These are phyloP conservation scores for Cremastinae sp. DNA, from an alignment of 2,888 invertebrate species.

Conservation along the genomic window DNA sequence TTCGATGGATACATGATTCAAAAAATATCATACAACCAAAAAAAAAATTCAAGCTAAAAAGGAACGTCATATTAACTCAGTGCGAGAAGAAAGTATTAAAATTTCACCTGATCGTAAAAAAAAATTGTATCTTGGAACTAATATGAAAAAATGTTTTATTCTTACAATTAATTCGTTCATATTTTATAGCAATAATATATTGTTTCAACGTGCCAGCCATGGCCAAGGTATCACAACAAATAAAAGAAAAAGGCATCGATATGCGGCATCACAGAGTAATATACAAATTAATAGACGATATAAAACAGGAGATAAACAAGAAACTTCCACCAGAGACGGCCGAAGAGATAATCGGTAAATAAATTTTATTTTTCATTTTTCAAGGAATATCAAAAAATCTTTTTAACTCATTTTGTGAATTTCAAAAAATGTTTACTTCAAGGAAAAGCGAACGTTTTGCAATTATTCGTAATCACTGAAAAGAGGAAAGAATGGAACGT, in stretches of 20 bases:
- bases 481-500: conserved; percentile 91
- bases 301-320: conserved; percentile 89
- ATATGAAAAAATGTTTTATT: no score
- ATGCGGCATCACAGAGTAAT: conserved; percentile 93
- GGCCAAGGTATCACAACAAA: conserved; percentile 80
- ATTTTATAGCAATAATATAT: conserved; percentile 87
- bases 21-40: no score
- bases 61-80: no score
- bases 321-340: conserved; percentile 87
- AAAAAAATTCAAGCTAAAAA: no score
- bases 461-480: conserved; percentile 90
- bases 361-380: conserved; percentile 13
- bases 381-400: conserved; percentile 9
- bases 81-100: no score
- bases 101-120: no score
- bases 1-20: no score
- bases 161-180: no score
- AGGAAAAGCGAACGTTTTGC: conserved; percentile 93
- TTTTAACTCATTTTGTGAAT: neutral
- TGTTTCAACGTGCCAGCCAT: conserved; percentile 90
- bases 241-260: conserved; percentile 81
- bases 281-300: conserved; percentile 94
- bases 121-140: no score
- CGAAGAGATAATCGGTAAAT: conserved; percentile 88
- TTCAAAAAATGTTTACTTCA: conserved; percentile 53